Evolutionary conservation across 2,113 vertebrate genomes (phyloP).

Genomic region (Lipophrys pholis): DNA sequence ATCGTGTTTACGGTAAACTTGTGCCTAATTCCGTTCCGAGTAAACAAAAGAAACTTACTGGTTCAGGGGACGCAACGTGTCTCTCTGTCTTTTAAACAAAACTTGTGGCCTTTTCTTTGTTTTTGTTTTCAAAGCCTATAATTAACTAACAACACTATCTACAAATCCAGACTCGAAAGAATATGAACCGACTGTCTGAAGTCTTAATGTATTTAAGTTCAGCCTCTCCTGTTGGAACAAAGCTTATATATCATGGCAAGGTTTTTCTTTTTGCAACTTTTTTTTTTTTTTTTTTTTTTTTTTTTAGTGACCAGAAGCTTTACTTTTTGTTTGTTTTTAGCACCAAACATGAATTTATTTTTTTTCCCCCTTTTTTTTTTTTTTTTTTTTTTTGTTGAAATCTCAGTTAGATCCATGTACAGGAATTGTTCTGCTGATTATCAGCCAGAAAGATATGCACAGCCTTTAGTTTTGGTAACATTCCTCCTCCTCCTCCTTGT

Average conservation of each 20-base stretch:
- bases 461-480: slow-evolving; percentile 56
- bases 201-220: slow-evolving; percentile 59
- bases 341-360: slow-evolving; percentile 34
- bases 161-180: slow-evolving; percentile 49
- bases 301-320: background rate
- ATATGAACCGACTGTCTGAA: slow-evolving; percentile 49
- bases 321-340: slow-evolving; percentile 12
- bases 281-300: slow-evolving; percentile 10
- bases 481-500: slow-evolving; percentile 46
- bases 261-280: slow-evolving; percentile 3
- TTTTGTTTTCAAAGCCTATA: slow-evolving; percentile 49
- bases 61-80: slow-evolving; percentile 44
- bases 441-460: slow-evolving; percentile 40
- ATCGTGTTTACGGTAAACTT: slow-evolving; percentile 83
- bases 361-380: background rate
- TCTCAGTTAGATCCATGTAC: background rate
- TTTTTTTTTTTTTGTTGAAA: slow-evolving; percentile 12
- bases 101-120: slow-evolving; percentile 71
- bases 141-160: slow-evolving; percentile 69
- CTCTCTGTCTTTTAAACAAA: slow-evolving; percentile 68
- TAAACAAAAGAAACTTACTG: slow-evolving; percentile 54
- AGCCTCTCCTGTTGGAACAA: slow-evolving; percentile 42
- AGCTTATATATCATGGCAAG: slow-evolving; percentile 12
- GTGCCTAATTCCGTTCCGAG: slow-evolving; percentile 84
- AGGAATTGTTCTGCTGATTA: slow-evolving; percentile 43